phyloP scores from a whole-genome alignment of 2,797 vertebrate genomes.

The Onychomys arenicola region DNA sequence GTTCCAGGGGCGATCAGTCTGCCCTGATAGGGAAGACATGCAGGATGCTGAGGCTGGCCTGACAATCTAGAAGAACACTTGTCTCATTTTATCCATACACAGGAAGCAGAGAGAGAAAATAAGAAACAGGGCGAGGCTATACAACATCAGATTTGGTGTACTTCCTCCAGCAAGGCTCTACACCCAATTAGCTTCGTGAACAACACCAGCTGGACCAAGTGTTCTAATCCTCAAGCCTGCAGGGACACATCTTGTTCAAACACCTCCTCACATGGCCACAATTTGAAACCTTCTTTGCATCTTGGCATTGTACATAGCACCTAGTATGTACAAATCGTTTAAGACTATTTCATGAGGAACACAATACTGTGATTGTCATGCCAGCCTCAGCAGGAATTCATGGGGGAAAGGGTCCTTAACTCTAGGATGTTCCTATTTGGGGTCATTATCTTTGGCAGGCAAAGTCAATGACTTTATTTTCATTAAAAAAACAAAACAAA shows the following conservation, averaged over 20 bases:
- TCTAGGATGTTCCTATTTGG: not conserved
- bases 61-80: not conserved
- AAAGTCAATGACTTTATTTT: constrained; percentile 19
- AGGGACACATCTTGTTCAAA: not conserved
- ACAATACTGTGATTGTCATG: not conserved
- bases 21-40: not conserved
- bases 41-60: not conserved
- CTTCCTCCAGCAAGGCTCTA: not conserved
- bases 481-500: not conserved
- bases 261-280: not conserved
- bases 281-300: not conserved
- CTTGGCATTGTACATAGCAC: not conserved
- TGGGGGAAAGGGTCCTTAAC: constrained; percentile 7
- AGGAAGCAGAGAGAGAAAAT: not conserved
- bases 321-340: not conserved
- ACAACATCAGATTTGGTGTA: not conserved
- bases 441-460: constrained; percentile 27
- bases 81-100: not conserved
- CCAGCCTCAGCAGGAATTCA: not conserved
- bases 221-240: not conserved
- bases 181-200: not conserved
- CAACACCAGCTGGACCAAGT: not conserved
- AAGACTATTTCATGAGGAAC: not conserved
- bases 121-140: not conserved
- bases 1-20: not conserved